A percentile compares a stretch with the other conserved stretches of the same genome.
phyloP scores from a whole-genome alignment of 2,797 vertebrate genomes.

The Ibycter americanus region DNA sequence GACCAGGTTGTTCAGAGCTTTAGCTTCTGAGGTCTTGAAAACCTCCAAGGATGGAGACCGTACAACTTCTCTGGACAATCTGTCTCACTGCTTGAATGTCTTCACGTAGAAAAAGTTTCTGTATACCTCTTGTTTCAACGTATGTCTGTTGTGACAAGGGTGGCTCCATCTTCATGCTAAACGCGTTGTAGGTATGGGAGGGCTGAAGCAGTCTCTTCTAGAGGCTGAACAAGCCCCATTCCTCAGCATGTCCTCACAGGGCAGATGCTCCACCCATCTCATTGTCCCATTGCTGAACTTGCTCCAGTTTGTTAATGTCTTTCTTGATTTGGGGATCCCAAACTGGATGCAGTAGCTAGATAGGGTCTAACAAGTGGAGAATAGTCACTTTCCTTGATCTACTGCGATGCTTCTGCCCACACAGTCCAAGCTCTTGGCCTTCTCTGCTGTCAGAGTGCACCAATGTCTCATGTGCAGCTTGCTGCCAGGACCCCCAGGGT shows the following conservation, averaged over 20 bases:
- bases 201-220: background rate
- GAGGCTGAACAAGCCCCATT: background rate
- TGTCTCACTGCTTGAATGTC: background rate
- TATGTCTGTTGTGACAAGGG: background rate
- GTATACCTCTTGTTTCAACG: background rate
- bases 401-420: background rate
- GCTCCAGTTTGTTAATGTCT: background rate
- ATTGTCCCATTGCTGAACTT: background rate
- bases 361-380: background rate
- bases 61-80: background rate
- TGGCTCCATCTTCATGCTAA: background rate
- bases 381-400: background rate
- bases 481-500: background rate
- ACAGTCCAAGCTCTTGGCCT: background rate
- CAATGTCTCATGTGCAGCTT: background rate
- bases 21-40: background rate
- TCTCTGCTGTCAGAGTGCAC: background rate
- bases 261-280: background rate
- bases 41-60: background rate
- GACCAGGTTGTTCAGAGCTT: background rate
- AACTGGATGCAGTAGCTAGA: background rate
- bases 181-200: background rate
- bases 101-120: background rate
- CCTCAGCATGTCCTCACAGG: background rate
- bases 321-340: background rate